Evolutionary conservation across 2,888 invertebrate genomes (phyloP).

Genomic region (Punctoribates punctum): DNA sequence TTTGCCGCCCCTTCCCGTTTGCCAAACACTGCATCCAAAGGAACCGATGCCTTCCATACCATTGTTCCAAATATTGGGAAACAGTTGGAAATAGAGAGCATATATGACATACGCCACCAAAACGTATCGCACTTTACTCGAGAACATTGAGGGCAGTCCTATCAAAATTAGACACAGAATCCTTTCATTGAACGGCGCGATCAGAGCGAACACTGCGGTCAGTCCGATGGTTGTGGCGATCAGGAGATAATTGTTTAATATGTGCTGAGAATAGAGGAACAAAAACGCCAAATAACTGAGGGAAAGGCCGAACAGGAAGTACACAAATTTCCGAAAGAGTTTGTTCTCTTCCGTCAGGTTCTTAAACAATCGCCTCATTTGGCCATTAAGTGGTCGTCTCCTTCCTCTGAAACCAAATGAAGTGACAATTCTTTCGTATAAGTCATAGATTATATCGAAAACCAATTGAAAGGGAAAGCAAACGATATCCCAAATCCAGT

Average conservation of each 20-base stretch:
- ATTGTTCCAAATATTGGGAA: neutral
- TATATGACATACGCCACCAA: neutral
- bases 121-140: constrained; percentile 15
- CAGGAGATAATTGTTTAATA: neutral
- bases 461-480: neutral
- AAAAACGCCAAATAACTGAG: neutral
- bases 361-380: neutral
- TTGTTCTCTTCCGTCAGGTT: constrained; percentile 1
- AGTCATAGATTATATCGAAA: neutral
- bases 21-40: neutral
- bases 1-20: neutral
- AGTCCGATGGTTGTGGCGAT: neutral
- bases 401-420: neutral
- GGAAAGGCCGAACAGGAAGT: neutral
- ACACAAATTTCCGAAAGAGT: neutral
- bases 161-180: constrained; percentile 9
- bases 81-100: neutral
- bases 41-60: neutral
- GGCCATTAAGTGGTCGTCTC: neutral
- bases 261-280: neutral
- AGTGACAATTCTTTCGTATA: neutral
- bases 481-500: neutral
- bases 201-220: neutral
- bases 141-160: constrained; percentile 7
- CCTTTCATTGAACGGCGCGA: neutral